phyloP scores from a whole-genome alignment of 2,113 vertebrate species.

The Limnothrissa miodon region DNA sequence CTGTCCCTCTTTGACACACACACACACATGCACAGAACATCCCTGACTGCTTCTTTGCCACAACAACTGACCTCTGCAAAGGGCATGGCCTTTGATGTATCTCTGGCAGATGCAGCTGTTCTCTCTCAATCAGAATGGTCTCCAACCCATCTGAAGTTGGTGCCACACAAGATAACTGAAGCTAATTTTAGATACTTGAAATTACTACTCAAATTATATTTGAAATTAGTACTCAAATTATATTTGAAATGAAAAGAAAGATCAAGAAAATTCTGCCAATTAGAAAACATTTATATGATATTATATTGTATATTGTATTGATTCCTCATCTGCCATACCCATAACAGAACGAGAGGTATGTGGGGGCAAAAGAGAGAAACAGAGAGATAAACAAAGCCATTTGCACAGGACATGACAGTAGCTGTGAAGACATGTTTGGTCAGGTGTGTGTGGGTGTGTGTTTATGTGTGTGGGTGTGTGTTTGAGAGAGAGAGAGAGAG shows the following conservation, averaged over 20 bases:
- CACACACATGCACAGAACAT: neutral
- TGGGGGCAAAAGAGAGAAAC: neutral
- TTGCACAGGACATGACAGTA: constrained; percentile 43
- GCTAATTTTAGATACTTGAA: too few species aligned
- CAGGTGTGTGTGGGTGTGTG: constrained; percentile 28
- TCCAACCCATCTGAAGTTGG: neutral
- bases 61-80: neutral
- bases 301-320: neutral
- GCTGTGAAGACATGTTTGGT: constrained; percentile 38
- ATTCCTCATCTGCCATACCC: neutral
- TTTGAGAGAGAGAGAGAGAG: too few species aligned
- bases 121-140: constrained; percentile 12
- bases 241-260: too few species aligned
- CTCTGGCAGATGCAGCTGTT: constrained; percentile 31
- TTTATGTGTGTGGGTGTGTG: neutral
- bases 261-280: too few species aligned
- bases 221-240: too few species aligned
- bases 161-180: too few species aligned
- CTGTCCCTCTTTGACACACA: neutral
- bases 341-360: neutral
- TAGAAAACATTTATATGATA: too few species aligned
- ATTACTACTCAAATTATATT: too few species aligned
- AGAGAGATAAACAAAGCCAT: constrained; percentile 24
- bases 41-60: constrained; percentile 27
- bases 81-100: constrained; percentile 28